A percentile compares a stretch with the other conserved stretches of the same genome.
Conservation (phyloP, 2,797 vertebrate species). For the Selene dorsalis region DNA sequence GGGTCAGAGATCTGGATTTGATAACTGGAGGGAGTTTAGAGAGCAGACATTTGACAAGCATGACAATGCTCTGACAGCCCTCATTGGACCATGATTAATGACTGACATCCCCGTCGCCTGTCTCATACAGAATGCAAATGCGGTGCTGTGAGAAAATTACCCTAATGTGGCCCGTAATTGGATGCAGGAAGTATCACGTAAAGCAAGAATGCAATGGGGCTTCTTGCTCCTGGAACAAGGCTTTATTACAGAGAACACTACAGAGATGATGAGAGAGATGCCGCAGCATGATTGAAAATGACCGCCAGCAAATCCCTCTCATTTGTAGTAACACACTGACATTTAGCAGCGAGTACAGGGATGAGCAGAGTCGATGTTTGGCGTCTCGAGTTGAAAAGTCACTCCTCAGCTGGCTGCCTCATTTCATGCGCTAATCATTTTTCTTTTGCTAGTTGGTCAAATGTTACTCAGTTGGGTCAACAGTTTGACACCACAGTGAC, state of each 20-base stretch:
- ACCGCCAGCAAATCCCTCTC: slow-evolving; percentile 62
- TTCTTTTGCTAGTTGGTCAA: slow-evolving; percentile 15
- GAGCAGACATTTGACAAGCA: slow-evolving; percentile 87
- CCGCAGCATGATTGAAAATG: slow-evolving; percentile 61
- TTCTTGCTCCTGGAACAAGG: slow-evolving; percentile 68
- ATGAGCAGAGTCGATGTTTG: slow-evolving; percentile 54
- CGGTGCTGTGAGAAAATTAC: slow-evolving; percentile 79
- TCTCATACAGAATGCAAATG: slow-evolving; percentile 86
- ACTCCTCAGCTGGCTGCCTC: slow-evolving; percentile 20
- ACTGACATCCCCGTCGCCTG: slow-evolving; percentile 83
- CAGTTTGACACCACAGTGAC: slow-evolving; percentile 1
- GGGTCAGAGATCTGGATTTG: slow-evolving; percentile 86
- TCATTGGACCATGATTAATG: slow-evolving; percentile 89
- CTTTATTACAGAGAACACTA: slow-evolving; percentile 60
- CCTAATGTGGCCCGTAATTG: slow-evolving; percentile 79
- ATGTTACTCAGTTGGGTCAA: slow-evolving; percentile 26
- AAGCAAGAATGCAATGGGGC: slow-evolving; percentile 45
- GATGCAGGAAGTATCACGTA: slow-evolving; percentile 68
- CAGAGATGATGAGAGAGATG: slow-evolving; percentile 60
- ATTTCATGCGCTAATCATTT: slow-evolving; percentile 36
- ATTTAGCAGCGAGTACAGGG: slow-evolving; percentile 64
- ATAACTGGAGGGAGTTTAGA: slow-evolving; percentile 82
- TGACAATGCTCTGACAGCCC: slow-evolving; percentile 86
- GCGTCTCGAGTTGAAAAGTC: slow-evolving; percentile 49
- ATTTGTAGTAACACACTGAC: slow-evolving; percentile 72